A percentile compares a stretch with the other conserved stretches of the same genome.
phyloP scores from a whole-genome alignment of 2,797 vertebrate genomes.

The Molossus alvarezi region DNA sequence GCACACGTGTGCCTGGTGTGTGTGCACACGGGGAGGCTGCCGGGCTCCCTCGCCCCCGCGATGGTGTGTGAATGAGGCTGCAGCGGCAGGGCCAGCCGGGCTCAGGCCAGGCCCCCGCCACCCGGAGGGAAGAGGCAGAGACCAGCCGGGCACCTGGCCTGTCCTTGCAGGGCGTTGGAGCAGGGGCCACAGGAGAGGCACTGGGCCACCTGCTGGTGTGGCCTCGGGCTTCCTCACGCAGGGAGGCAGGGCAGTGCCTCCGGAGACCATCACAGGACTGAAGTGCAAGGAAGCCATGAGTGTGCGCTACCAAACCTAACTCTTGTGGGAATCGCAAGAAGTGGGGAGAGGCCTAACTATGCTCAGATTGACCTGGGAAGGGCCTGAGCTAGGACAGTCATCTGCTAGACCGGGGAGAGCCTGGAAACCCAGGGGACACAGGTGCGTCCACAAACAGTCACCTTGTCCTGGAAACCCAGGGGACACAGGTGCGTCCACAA shows the following conservation, averaged over 20 bases:
- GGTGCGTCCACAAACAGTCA: neutral
- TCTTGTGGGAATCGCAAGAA: neutral
- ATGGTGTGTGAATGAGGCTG: neutral
- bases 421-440: neutral
- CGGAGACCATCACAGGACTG: neutral
- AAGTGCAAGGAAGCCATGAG: neutral
- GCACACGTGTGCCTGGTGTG: fast-evolving
- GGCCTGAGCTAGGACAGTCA: neutral
- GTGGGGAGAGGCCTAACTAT: neutral
- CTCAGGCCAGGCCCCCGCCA: neutral
- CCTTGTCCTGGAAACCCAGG: neutral
- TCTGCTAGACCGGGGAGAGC: neutral
- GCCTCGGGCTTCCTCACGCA: neutral
- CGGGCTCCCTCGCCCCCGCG: neutral
- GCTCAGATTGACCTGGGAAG: neutral
- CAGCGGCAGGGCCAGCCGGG: neutral
- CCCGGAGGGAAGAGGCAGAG: neutral
- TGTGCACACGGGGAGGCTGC: too few relatives aligned
- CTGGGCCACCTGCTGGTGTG: fast-evolving
- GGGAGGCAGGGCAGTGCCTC: neutral
- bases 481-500: too few relatives aligned
- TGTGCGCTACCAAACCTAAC: neutral
- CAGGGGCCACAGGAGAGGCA: neutral
- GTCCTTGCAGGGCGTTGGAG: neutral
- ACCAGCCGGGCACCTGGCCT: too few relatives aligned